Evolutionary conservation across 2,113 vertebrate genomes (phyloP).

Genomic region (Loxodonta africana): DNA sequence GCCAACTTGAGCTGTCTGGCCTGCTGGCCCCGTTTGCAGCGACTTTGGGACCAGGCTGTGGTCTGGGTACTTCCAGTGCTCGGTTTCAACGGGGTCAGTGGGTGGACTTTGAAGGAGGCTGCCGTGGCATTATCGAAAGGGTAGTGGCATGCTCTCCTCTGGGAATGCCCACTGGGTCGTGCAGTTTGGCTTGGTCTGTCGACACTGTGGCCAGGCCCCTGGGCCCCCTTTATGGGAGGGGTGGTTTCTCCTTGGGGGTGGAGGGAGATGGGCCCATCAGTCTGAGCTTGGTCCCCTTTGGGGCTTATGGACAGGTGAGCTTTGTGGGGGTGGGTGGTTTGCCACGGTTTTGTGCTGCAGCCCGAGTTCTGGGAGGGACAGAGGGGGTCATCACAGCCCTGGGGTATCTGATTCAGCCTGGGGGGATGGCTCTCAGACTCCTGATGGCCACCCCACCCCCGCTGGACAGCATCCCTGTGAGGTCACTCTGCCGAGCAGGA

Average conservation of each 20-base stretch:
- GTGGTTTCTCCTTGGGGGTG: background rate
- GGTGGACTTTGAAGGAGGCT: background rate
- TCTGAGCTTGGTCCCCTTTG: rapidly evolving
- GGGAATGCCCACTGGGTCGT: background rate
- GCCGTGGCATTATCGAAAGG: background rate
- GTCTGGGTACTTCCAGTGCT: background rate
- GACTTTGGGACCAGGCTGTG: background rate
- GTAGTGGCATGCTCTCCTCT: no score
- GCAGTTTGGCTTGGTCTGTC: background rate
- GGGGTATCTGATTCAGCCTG: background rate
- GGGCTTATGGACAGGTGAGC: rapidly evolving
- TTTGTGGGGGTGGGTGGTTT: background rate
- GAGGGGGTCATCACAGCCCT: background rate
- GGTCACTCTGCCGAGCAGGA: no score
- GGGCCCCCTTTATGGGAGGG: background rate
- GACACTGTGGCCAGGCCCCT: no score
- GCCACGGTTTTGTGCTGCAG: no score
- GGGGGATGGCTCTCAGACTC: background rate
- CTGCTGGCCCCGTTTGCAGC: background rate
- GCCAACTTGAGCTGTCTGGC: background rate
- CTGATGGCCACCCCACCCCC: background rate
- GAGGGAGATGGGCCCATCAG: background rate
- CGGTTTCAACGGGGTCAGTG: background rate
- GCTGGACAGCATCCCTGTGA: no score
- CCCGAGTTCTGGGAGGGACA: background rate